Percentiles rank a stretch among this genome's conserved stretches.
These are phyloP conservation scores for Sterrhoptilus dennistouni DNA, from an alignment of 2,113 vertebrate species.

Conservation along the genomic window DNA sequence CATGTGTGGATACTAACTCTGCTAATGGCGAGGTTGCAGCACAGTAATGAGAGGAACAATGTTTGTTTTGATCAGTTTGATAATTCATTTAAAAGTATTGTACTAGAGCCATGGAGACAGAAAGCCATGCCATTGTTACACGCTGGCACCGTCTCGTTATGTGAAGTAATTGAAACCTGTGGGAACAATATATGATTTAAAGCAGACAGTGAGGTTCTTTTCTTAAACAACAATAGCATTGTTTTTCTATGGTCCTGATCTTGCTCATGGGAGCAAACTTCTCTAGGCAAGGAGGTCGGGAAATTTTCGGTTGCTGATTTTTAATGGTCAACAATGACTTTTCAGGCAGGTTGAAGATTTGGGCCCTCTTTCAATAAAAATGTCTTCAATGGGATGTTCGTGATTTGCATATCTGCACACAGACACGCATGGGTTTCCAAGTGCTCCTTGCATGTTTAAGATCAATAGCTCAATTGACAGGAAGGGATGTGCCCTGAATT, in stretches of 20 bases:
- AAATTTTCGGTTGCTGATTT: neutral
- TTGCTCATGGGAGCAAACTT: constrained; percentile 11
- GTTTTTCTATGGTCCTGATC: constrained; percentile 1
- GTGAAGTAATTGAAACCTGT: constrained; percentile 49
- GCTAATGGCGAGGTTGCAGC: neutral
- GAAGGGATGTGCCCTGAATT: neutral
- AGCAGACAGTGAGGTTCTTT: constrained; percentile 43
- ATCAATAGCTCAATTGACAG: neutral
- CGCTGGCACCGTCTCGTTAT: constrained; percentile 3
- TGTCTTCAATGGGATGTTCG: neutral
- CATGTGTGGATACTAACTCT: neutral
- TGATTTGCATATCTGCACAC: neutral
- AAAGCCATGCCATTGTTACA: constrained; percentile 24
- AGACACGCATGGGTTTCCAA: neutral
- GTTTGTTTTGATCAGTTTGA: constrained; percentile 9
- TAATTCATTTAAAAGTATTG: constrained; percentile 9
- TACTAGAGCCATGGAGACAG: neutral
- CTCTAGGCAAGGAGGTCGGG: neutral
- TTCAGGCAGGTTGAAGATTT: neutral
- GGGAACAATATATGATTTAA: constrained; percentile 60
- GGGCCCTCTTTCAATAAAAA: neutral
- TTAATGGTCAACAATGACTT: neutral
- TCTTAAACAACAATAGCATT: constrained; percentile 28
- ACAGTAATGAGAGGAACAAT: neutral
- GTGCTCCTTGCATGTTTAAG: neutral